A percentile compares a stretch with the other conserved stretches of the same genome.
Evolutionary conservation across 1,140 invertebrate genomes (phyloP).

Genomic region (Leptinotarsa undecemlineata): DNA sequence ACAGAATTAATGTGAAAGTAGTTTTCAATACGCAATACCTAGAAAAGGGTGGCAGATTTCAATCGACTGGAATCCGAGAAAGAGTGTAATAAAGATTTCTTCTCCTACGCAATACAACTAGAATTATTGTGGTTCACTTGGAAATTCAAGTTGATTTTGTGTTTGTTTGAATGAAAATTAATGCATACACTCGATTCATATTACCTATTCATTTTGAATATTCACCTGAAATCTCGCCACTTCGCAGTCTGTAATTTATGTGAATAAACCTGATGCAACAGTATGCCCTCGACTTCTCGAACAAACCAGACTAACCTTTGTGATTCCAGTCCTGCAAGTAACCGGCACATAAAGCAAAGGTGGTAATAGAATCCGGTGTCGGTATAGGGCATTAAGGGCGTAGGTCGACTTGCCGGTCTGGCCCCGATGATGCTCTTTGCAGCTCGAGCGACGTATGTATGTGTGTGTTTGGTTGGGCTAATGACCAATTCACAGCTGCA

Average conservation of each 20-base stretch:
- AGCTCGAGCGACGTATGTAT: neutral
- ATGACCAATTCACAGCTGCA: conserved; percentile 52
- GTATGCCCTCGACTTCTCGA: conserved; percentile 1
- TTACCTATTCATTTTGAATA: too few relatives aligned
- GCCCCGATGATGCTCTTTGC: neutral
- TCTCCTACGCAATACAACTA: too few relatives aligned
- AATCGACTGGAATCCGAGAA: too few relatives aligned
- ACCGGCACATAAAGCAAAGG: neutral
- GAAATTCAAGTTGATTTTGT: too few relatives aligned
- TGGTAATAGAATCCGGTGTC: conserved; percentile 7
- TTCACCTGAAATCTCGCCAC: neutral
- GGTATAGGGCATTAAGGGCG: conserved; percentile 4
- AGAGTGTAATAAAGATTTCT: too few relatives aligned
- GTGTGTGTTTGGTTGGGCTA: conserved; percentile 49
- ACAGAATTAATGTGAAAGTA: too few relatives aligned
- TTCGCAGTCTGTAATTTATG: neutral
- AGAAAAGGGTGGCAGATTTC: too few relatives aligned
- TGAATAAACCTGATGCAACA: neutral
- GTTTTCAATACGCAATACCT: too few relatives aligned
- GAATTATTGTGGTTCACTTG: too few relatives aligned
- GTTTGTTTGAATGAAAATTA: too few relatives aligned
- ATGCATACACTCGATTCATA: too few relatives aligned
- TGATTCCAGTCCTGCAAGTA: neutral
- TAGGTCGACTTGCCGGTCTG: neutral
- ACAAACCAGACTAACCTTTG: conserved; percentile 27